Base-by-base conservation (phyloP, 2,797 vertebrate genomes). In the Hemibagrus guttatus region DNA sequence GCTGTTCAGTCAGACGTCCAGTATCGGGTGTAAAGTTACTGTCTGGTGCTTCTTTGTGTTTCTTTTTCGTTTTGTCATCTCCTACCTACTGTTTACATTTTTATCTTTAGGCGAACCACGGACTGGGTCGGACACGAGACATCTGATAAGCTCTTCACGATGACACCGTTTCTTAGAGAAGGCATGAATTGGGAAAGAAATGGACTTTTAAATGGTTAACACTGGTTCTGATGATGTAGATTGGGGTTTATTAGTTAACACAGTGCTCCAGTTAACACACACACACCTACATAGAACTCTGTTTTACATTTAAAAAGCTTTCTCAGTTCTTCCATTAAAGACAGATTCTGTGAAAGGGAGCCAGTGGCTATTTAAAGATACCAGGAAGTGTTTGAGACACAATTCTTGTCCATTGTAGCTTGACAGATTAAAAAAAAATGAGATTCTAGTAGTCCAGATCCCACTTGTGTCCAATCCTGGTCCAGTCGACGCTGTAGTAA, bases 71-170 rank as follows among this genome's bases (percentile, higher is more conserved):
- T 61, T 61, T 83, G 87, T 87, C 92, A 93, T 89, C 93, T 91
- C 92, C 90, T n/a, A 90, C 88, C 68, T 91, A 92, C 92, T 95
- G 95, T 96, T 96, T 96, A 96, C 95, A 96, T 94, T 93, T 84
- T 85, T 82, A 87, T 92, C 90, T 72, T 42, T 88, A 49, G 87
- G 92, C 85, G 92, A 85, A 90, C 72, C 14, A 69, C 39, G 31
- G 75, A 59, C n/a, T 16, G 61, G 63, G 58, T 19, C 46, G 61
- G 11, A 28, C 8, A 49, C 9, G 7, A 46, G 42, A 80, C 52
- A 58, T 42, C 82, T 35, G 69, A 64, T 12, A n/a, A 76, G 75
- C 86, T 74, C 90, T 0, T 26, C 28, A 61, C 28, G 56, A 61
- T 26, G 75, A 78, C 75, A 19, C 72, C 16, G 28, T 19, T 26